Base-by-base conservation (phyloP, 2,888 invertebrate species). In the Spilosoma lubricipeda region DNA sequence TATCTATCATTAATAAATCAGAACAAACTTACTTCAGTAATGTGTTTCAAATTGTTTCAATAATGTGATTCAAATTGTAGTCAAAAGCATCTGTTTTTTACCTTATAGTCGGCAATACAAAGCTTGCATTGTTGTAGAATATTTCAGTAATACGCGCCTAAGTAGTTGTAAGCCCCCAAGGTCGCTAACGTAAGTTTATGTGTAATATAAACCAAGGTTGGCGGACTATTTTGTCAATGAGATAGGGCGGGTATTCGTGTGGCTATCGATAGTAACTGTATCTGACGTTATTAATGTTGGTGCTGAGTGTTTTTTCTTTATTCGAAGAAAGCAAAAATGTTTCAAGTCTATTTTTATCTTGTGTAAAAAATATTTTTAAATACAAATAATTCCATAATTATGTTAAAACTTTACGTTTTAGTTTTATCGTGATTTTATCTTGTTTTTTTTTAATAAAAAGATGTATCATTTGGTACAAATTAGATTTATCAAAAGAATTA, bases 211-310 rank as follows among this genome's bases (percentile, higher is more conserved):
- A 83, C 83, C 87, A 88, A 90, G 89, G 90, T 79, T 87, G 85
- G 78, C 80, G 83, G 82, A 81, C 86, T 81, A 88, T 88, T 90
- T 88, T 85, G 87, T 89, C 89, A 91, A 91, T 90, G 89, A 89
- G 89, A 89, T 89, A 84, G 86, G 82, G 82, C 76, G 81, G 76
- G 74, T 80, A 81, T 84, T 85, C 76, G 78, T 80, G 80, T 69
- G 80, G 75, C 69, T 76, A 80, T 79, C 76, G 80, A 80, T 82
- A 82, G 77, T 72, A 76, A 65, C 70, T 72, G 70, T 76, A 76
- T 76, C 79, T 78, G 33, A 67, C 71, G 80, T 83, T 78, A 85
- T 85, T 85, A 82, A 84, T 83, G 78, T 72, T 67, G 11, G 9
- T 11, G 67, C 59, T 75, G 80, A 78, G 78, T 72, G 33, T 45